phyloP scores from a whole-genome alignment of 1,140 invertebrate species.

The Apis dorsata region DNA sequence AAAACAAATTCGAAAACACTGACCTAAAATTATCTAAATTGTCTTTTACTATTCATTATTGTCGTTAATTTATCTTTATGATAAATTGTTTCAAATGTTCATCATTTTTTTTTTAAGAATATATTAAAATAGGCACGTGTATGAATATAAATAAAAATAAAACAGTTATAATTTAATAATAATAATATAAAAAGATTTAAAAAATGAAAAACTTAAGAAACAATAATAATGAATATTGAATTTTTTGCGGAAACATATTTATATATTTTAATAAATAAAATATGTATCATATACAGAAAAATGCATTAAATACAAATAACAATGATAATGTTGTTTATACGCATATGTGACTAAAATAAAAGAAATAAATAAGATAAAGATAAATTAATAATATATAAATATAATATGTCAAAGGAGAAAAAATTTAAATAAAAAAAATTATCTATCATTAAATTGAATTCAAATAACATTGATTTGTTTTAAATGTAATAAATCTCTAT shows the following conservation, averaged over 20 bases:
- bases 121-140: too few relatives aligned
- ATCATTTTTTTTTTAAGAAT: background rate
- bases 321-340: background rate
- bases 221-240: background rate
- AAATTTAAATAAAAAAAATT: background rate
- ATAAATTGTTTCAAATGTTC: background rate
- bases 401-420: background rate
- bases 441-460: background rate
- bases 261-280: background rate
- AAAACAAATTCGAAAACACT: background rate
- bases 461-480: background rate
- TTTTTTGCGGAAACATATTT: background rate
- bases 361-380: background rate
- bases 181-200: background rate
- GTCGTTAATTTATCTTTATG: background rate
- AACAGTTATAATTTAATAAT: background rate
- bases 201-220: background rate
- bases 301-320: background rate
- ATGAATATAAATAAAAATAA: background rate
- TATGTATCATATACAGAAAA: background rate
- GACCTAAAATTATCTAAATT: conserved; percentile 8
- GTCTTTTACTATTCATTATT: background rate
- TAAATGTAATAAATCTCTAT: too few relatives aligned
- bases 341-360: background rate
- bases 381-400: background rate